Evolutionary conservation across 2,797 vertebrate species (phyloP), one percentile per base, ranked within the genome.

Genomic region (Tragelaphus eurycerus): DNA sequence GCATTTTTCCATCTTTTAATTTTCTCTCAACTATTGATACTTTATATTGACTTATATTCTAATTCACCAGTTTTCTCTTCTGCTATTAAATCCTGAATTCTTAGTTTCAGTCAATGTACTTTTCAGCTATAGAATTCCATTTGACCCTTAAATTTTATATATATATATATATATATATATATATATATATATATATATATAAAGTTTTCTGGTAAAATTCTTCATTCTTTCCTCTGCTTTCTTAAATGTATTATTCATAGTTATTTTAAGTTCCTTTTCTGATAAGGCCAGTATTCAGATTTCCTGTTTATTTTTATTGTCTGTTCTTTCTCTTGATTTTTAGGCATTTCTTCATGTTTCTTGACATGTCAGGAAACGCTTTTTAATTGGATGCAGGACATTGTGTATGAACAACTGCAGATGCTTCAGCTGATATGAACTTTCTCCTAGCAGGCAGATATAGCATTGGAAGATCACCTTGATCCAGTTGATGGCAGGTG

Each of bases 291-390:
- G 43, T 85, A 82, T 86, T 93, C n/a, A 5, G 62, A 81, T 88
- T 82, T 54, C 9, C 14, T 57, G 71, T 74, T 90, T 79, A 29
- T 43, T 95, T 96, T 93, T 89, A 97, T 93, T 88, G 55, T 57
- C 60, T 96, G 19, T 9, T 21, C 71, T 96, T 89, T 89, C 43
- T 97, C 52, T 89, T 92, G n/a, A 91, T 88, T 86, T 96, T 57
- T 43, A 92, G 46, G 23, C 9, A 78, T 93, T 89, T 95, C 64
- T 89, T 92, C 16, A 67, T 82, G 25, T 67, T 97, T 93, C 31
- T 95, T 86, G 21, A 60, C n/a, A 67, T 74, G n/a, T 46, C 31
- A 97, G 86, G 25, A 81, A 84, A 38, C 79, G 64, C 11, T 60
- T 93, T 95, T 92, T 93, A 89, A 59, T 29, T 92, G 48, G 29